A percentile compares a stretch with the other conserved stretches of the same genome.
These are phyloP conservation scores for Aphis gossypii DNA, from an alignment of 1,140 invertebrate species.

Conservation along the genomic window DNA sequence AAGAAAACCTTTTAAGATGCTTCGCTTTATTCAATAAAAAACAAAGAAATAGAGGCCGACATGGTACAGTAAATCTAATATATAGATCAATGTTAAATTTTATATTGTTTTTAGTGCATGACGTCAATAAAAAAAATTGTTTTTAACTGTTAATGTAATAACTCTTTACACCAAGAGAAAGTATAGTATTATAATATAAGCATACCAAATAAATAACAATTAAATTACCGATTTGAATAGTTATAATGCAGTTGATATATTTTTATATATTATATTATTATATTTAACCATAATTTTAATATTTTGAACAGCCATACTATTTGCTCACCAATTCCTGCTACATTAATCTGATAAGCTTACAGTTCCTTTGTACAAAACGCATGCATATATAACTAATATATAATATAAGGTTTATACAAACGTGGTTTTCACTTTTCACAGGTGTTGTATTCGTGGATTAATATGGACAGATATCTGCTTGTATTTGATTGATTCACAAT, in stretches of 20 bases:
- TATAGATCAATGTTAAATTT: background rate
- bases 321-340: background rate
- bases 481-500: slow-evolving; percentile 9
- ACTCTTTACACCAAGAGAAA: background rate
- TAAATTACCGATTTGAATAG: background rate
- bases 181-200: background rate
- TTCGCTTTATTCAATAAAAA: background rate
- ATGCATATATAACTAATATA: background rate
- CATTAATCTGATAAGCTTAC: background rate
- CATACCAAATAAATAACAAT: background rate
- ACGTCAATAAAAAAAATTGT: background rate
- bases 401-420: background rate
- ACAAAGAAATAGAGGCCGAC: background rate
- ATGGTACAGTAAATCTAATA: background rate
- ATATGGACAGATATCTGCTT: background rate
- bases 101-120: background rate
- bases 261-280: background rate
- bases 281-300: background rate
- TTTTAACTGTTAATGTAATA: background rate
- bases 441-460: background rate
- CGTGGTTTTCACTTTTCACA: background rate
- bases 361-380: background rate
- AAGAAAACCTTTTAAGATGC: background rate
- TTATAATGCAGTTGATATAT: background rate
- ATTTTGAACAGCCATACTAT: background rate